phyloP scores from a whole-genome alignment of 2,888 invertebrate genomes.

The Zele albiditarsus region DNA sequence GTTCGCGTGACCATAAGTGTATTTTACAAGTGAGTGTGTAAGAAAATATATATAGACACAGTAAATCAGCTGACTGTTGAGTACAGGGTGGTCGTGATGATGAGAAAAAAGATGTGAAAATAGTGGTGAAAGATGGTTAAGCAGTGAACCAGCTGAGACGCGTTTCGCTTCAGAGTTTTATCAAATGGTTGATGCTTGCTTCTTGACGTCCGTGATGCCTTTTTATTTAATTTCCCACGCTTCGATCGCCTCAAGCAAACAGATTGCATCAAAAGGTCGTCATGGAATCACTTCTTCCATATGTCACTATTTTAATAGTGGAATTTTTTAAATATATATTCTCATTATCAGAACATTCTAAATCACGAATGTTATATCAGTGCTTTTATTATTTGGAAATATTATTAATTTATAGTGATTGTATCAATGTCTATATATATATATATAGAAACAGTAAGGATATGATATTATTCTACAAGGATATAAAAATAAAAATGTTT shows the following conservation, averaged over 20 bases:
- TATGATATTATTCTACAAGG: too few relatives aligned
- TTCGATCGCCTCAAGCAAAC: constrained; percentile 28
- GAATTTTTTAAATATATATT: constrained; percentile 11
- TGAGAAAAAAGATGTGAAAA: background rate
- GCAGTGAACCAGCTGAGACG: background rate
- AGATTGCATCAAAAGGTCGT: constrained; percentile 38
- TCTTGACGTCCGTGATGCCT: constrained; percentile 25
- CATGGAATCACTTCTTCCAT: constrained; percentile 31
- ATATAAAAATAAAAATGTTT: too few relatives aligned
- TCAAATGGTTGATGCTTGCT: constrained; percentile 26
- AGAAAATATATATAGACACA: constrained; percentile 19
- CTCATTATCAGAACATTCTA: background rate
- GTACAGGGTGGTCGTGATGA: constrained; percentile 15
- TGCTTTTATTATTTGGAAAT: too few relatives aligned
- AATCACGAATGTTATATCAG: background rate
- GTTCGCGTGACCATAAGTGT: constrained; percentile 32
- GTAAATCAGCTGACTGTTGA: constrained; percentile 50
- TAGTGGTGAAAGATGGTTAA: background rate
- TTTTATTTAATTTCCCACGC: constrained; percentile 38
- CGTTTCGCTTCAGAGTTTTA: constrained; percentile 24
- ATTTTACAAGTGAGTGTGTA: background rate
- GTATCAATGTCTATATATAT: too few relatives aligned
- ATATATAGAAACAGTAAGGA: too few relatives aligned
- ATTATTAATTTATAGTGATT: too few relatives aligned
- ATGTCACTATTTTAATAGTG: constrained; percentile 23